phyloP scores from a whole-genome alignment of 2,113 vertebrate species.

The Perognathus longimembris region DNA sequence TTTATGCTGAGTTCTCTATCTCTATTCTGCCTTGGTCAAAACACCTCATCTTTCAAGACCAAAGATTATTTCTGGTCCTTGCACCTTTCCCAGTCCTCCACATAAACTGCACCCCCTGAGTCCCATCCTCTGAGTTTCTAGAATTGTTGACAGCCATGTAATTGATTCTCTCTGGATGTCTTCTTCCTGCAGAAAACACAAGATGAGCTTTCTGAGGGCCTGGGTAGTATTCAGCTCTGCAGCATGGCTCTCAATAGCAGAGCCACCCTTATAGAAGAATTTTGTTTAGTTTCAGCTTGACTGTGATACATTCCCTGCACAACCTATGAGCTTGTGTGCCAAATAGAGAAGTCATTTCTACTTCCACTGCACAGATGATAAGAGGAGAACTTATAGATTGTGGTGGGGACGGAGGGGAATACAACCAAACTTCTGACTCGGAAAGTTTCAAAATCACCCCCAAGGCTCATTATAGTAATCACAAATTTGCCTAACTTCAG shows the following conservation, averaged over 20 bases:
- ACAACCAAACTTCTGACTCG: not conserved
- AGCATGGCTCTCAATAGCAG: not conserved
- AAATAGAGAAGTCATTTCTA: not conserved
- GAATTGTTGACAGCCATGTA: not conserved
- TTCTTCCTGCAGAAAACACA: not conserved
- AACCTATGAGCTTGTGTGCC: not conserved
- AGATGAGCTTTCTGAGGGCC: not conserved
- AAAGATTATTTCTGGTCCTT: not conserved
- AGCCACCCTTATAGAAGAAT: not conserved
- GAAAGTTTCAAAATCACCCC: slow-evolving; percentile 9
- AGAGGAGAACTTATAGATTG: not conserved
- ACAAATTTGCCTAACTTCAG: slow-evolving; percentile 2
- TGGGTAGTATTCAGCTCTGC: not conserved
- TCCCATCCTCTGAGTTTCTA: not conserved
- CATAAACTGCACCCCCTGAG: not conserved
- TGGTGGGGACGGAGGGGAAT: not conserved
- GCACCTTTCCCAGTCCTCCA: not conserved
- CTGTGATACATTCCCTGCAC: not conserved
- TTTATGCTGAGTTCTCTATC: not conserved
- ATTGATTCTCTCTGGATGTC: not conserved
- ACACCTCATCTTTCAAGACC: not conserved
- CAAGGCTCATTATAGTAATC: slow-evolving; percentile 3
- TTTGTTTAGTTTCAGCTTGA: not conserved
- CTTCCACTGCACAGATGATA: not conserved
- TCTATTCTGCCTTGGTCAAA: not conserved